phyloP scores from a whole-genome alignment of 2,113 vertebrate species.

The Gracilinanus agilis region DNA sequence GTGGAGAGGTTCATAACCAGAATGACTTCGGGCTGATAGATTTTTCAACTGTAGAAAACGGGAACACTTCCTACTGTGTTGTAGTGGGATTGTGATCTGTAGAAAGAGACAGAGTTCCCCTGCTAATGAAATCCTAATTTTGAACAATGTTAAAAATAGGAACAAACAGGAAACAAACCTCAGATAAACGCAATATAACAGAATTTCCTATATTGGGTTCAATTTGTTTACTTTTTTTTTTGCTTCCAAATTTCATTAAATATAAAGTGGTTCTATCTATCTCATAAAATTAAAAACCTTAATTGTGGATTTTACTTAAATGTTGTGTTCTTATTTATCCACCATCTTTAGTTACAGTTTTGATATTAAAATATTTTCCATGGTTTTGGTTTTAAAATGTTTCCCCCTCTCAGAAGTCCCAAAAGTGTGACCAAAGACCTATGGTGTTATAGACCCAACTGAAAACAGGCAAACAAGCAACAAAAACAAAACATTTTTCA shows the following conservation, averaged over 20 bases:
- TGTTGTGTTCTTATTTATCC: background rate
- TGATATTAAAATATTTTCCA: background rate
- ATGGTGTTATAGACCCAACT: too few relatives aligned
- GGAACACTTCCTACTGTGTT: background rate
- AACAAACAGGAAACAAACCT: background rate
- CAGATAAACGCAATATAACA: background rate
- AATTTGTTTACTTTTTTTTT: background rate
- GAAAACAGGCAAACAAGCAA: too few relatives aligned
- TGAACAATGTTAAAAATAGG: background rate
- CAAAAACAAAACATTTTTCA: constrained; percentile 31
- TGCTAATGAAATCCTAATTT: background rate
- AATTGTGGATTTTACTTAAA: constrained; percentile 4
- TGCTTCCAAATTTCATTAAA: constrained; percentile 25
- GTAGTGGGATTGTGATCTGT: background rate
- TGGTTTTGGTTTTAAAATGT: too few relatives aligned
- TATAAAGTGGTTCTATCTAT: background rate
- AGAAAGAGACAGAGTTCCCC: background rate
- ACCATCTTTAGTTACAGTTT: background rate
- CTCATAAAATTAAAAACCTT: constrained; percentile 13
- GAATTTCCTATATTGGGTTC: background rate
- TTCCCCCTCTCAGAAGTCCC: too few relatives aligned
- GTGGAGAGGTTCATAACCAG: background rate
- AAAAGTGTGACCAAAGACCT: too few relatives aligned
- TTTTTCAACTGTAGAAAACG: background rate
- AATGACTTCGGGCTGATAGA: background rate